Conservation (phyloP, 23 tunicate genomes). For the Halocynthia aurantium region DNA sequence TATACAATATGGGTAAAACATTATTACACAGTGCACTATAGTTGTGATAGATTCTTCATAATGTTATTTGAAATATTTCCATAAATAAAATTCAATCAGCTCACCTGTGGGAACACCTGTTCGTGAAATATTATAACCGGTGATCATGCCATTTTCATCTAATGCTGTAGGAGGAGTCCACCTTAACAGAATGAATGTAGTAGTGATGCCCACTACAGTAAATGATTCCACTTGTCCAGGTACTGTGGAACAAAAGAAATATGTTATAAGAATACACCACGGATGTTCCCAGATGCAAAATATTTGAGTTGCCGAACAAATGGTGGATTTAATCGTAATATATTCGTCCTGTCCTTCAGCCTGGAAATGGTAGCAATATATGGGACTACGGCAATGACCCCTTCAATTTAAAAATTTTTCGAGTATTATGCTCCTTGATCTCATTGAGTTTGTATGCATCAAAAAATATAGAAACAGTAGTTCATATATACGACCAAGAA, state of each 20-base stretch:
- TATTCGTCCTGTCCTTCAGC: neutral
- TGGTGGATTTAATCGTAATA: neutral
- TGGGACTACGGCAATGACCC: too few relatives aligned
- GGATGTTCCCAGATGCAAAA: neutral
- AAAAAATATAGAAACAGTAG: too few relatives aligned
- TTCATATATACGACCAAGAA: too few relatives aligned
- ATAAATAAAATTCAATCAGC: too few relatives aligned
- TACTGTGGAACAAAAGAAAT: neutral
- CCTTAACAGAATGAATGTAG: neutral
- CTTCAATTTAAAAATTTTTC: too few relatives aligned
- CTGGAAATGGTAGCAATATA: neutral
- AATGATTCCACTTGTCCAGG: conserved; percentile 1
- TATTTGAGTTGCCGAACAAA: neutral
- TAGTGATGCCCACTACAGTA: neutral
- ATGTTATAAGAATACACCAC: neutral
- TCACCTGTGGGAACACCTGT: too few relatives aligned
- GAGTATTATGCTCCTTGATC: too few relatives aligned
- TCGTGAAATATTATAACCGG: neutral
- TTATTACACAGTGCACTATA: too few relatives aligned
- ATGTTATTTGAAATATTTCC: too few relatives aligned
- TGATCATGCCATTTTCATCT: conserved; percentile 12
- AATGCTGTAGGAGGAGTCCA: conserved; percentile 13
- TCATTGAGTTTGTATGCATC: too few relatives aligned
- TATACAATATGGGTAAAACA: too few relatives aligned
- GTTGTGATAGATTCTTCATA: too few relatives aligned